These are phyloP conservation scores for Manacus vitellinus DNA, from an alignment of 2,113 vertebrate species.

Conservation along the genomic window DNA sequence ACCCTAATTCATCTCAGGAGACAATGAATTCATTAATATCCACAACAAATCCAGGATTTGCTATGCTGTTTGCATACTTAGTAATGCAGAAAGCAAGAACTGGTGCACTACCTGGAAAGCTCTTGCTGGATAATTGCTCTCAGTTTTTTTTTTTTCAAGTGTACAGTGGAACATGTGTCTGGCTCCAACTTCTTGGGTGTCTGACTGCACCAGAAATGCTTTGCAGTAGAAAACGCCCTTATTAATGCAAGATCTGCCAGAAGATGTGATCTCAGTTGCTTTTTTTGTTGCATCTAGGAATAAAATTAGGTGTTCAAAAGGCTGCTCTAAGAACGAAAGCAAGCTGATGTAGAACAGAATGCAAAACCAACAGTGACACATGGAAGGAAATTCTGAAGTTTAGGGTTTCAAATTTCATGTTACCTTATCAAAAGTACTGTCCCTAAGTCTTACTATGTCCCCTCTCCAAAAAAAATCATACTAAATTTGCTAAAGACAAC, in stretches of 20 bases:
- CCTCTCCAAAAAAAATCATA: background rate
- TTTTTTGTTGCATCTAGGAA: background rate
- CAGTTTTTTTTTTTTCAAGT: background rate
- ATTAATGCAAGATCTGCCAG: background rate
- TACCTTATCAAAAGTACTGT: background rate
- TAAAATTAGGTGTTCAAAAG: background rate
- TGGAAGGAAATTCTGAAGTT: background rate
- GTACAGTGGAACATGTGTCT: background rate
- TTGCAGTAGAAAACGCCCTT: background rate
- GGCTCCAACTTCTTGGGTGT: accelerated
- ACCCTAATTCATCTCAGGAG: background rate
- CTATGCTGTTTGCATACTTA: background rate
- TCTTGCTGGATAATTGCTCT: background rate
- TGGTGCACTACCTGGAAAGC: background rate
- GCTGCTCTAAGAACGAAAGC: background rate
- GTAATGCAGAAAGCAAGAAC: background rate
- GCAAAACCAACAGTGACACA: background rate
- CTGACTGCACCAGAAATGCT: background rate
- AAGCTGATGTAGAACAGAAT: background rate
- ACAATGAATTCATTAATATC: background rate
- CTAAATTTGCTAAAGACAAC: background rate
- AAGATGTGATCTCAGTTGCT: background rate
- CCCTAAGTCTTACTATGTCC: background rate
- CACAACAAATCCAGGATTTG: background rate
- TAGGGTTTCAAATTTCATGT: background rate